A percentile compares a stretch with the other conserved stretches of the same genome.
These are phyloP conservation scores for Sylvilagus bachmani DNA, from an alignment of 2,113 vertebrate species.

Conservation along the genomic window DNA sequence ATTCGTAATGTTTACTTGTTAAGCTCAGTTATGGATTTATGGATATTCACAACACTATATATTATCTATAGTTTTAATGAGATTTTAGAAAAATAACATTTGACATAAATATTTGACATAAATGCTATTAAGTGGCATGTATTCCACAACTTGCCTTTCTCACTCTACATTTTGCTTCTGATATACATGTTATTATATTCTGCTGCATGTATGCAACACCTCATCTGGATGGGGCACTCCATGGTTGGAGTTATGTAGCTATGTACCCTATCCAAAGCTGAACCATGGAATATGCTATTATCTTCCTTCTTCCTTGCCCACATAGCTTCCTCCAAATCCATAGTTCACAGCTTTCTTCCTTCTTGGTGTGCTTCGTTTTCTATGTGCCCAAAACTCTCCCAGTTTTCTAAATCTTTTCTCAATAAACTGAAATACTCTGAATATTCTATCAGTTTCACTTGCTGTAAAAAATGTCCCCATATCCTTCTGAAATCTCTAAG, in stretches of 20 bases:
- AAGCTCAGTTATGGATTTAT: background rate
- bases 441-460: background rate
- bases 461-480: background rate
- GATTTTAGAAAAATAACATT: background rate
- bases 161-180: background rate
- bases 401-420: background rate
- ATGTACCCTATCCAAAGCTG: background rate
- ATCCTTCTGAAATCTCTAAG: background rate
- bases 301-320: background rate
- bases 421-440: background rate
- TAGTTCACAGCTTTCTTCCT: background rate
- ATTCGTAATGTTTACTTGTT: background rate
- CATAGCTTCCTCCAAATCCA: background rate
- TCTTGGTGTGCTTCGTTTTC: background rate
- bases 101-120: background rate
- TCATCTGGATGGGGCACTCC: background rate
- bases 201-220: background rate
- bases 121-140: background rate
- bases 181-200: background rate
- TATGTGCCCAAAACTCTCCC: background rate
- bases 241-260: background rate
- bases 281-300: background rate
- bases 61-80: background rate
- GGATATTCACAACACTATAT: background rate
- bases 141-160: constrained; percentile 16